phyloP scores from a whole-genome alignment of 2,113 vertebrate genomes.

The Haliaeetus leucogaster region DNA sequence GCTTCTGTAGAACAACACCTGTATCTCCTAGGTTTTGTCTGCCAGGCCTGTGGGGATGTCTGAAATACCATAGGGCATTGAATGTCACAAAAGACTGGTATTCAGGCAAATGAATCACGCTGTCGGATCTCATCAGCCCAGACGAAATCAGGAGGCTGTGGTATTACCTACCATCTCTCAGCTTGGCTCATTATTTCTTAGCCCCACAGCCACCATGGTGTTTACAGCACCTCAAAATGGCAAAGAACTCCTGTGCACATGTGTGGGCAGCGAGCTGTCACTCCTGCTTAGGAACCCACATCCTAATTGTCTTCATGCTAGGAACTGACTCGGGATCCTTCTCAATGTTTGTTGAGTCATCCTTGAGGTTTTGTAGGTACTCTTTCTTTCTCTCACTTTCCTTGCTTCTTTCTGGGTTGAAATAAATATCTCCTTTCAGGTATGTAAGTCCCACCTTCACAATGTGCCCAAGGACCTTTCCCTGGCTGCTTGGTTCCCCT shows the following conservation, averaged over 20 bases:
- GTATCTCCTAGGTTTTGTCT: background rate
- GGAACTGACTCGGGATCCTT: background rate
- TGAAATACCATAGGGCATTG: background rate
- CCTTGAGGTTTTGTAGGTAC: background rate
- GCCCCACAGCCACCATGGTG: background rate
- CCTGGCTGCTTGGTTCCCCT: conserved; percentile 85
- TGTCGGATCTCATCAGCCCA: background rate
- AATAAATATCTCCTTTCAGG: conserved; percentile 64
- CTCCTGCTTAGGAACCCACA: background rate
- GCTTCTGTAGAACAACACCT: background rate
- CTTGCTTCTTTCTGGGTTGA: background rate
- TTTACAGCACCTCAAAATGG: background rate
- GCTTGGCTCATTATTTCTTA: background rate
- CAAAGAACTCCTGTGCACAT: background rate
- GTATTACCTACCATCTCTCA: background rate
- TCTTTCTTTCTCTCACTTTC: background rate
- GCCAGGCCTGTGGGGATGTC: background rate
- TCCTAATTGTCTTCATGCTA: background rate
- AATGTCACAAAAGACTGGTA: background rate
- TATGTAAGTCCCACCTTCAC: conserved; percentile 77
- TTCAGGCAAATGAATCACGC: background rate
- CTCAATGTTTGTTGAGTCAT: background rate
- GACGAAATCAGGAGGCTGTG: background rate
- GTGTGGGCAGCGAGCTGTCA: background rate
- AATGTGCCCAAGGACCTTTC: conserved; percentile 64